Evolutionary conservation across 2,888 invertebrate species (phyloP).

Genomic region (Dorcus hopei): DNA sequence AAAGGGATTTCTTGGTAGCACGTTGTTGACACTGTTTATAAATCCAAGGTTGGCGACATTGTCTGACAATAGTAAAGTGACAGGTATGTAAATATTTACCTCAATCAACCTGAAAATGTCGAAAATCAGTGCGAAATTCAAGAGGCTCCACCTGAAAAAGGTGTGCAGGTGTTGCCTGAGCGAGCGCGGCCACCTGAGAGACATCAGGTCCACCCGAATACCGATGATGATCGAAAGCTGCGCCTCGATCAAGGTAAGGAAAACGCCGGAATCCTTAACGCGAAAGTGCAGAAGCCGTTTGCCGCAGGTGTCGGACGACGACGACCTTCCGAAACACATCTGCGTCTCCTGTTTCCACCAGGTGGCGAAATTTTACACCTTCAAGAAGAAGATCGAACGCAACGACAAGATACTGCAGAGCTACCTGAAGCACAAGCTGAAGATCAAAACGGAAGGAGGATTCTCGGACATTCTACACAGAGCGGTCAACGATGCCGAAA

Average conservation of each 20-base stretch:
- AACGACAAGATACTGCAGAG: constrained; percentile 42
- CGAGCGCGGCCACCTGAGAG: constrained; percentile 36
- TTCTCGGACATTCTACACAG: constrained; percentile 36
- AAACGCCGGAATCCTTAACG: constrained; percentile 5
- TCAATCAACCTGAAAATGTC: constrained; percentile 12
- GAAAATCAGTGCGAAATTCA: constrained; percentile 19
- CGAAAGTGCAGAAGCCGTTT: constrained; percentile 11
- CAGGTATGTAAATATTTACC: no score
- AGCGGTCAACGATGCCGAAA: constrained; percentile 38
- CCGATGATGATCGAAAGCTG: constrained; percentile 43
- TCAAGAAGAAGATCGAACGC: constrained; percentile 45
- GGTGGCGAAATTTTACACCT: constrained; percentile 45
- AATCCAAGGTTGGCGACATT: no score
- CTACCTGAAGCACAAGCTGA: constrained; percentile 30
- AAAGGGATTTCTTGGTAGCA: no score
- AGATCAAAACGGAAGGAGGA: constrained; percentile 21
- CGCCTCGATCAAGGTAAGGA: constrained; percentile 39
- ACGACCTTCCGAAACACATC: constrained; percentile 45
- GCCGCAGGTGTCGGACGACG: constrained; percentile 43
- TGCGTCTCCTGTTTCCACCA: constrained; percentile 47
- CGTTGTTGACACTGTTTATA: no score
- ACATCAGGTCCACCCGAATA: constrained; percentile 38
- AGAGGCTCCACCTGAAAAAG: constrained; percentile 33
- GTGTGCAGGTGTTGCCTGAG: constrained; percentile 42
- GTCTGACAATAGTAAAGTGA: no score